Base-by-base conservation (phyloP, 2,797 vertebrate species). In the Myotis vivesi region DNA sequence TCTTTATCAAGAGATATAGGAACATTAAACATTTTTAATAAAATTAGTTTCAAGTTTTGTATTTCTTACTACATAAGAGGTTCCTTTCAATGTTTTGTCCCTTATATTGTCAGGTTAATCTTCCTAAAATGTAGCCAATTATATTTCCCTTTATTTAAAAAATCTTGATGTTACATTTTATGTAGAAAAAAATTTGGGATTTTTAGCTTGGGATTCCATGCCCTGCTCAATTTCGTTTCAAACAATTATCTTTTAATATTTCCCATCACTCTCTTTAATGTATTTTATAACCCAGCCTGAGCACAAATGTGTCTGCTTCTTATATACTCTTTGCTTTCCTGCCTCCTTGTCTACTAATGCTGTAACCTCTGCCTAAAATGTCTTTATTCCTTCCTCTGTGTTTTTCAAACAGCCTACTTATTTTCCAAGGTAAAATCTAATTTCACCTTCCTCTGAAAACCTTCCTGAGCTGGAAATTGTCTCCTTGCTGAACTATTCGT, bases 11-110 rank as follows among this genome's bases (percentile, higher is more conserved):
- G 73, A 30, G 8, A 76, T 41, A n/a, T 62, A 30, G 41, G 6
- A 90, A 80, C 53, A 68, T 30, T 81, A 30, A 79, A 94, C 59
- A 68, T 87, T 93, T 76, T 92, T 66, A 81, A n/a, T 80, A 71
- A 82, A 79, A 73, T 79, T 80, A 72, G 51, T 87, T 95, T 94
- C 7, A 87, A 12, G 57, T 90, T 25, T 87, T 87, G 46, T 69
- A 41, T 76, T 93, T 88, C 41, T 89, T 95, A 76, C 71, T 38
- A 76, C 0, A 28, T 85, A 38, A 88, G 9, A 41, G 38, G 64
- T 94, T 94, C 84, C 33, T 85, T 94, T 75, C 25, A 75, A 1
- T 73, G 11, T 90, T 92, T 89, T 69, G 10, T 69, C 10, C 57
- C 73, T 82, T 57, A 0, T 87, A 69, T 64, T 81, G 2, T 83